Percentiles rank a stretch among this genome's conserved stretches.
phyloP scores from a whole-genome alignment of 2,113 vertebrate species.

The Tautogolabrus adspersus region DNA sequence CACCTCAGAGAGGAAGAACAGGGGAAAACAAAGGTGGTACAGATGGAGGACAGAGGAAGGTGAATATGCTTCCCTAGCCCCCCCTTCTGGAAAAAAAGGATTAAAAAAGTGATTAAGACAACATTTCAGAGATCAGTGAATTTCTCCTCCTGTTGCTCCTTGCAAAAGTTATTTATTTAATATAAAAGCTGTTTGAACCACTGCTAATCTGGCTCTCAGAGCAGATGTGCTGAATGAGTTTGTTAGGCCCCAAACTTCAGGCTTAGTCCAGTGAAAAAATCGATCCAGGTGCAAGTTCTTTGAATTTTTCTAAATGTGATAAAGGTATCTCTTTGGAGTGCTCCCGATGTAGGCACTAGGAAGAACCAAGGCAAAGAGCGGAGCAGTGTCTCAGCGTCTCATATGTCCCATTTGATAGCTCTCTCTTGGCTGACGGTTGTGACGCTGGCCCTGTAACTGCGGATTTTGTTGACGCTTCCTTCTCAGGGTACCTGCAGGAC shows the following conservation, averaged over 20 bases:
- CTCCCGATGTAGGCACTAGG: conserved; percentile 97
- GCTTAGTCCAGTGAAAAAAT: conserved; percentile 63
- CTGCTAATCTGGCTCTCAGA: conserved; percentile 66
- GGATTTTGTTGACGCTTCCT: conserved; percentile 83
- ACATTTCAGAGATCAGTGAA: conserved; percentile 60
- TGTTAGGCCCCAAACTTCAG: conserved; percentile 30
- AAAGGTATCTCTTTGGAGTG: conserved; percentile 97
- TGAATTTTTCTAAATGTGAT: conserved; percentile 75
- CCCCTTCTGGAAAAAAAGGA: conserved; percentile 60
- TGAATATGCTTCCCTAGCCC: conserved; percentile 29
- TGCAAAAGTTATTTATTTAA: conserved; percentile 77
- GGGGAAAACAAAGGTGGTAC: neutral
- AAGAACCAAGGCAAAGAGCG: conserved; percentile 92
- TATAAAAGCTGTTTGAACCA: conserved; percentile 72
- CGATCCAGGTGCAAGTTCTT: conserved; percentile 66
- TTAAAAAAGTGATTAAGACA: conserved; percentile 51
- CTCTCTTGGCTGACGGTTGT: conserved; percentile 85
- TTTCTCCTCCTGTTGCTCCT: conserved; percentile 71
- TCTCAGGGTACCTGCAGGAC: conserved; percentile 90
- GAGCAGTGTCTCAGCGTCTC: conserved; percentile 88
- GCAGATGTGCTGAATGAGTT: conserved; percentile 56
- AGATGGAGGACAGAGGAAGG: conserved; percentile 16
- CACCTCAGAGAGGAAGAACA: conserved; percentile 47
- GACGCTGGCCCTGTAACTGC: conserved; percentile 68
- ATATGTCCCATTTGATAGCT: conserved; percentile 94